Base-by-base conservation (phyloP, 2,888 invertebrate genomes). In the Salpingus planirostris region DNA sequence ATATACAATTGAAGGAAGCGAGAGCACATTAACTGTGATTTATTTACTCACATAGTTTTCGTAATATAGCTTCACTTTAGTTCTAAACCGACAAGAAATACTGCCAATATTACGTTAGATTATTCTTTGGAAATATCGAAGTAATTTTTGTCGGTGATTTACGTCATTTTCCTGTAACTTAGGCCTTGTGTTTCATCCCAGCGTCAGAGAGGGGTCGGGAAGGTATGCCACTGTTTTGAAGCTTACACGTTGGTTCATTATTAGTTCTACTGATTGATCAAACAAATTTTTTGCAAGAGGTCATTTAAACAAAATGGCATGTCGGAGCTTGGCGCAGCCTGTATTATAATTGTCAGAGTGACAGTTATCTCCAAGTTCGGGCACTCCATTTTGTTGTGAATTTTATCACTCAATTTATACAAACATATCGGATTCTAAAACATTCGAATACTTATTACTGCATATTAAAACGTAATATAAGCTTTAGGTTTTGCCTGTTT, bases 181-280 rank as follows among this genome's bases (percentile, higher is more conserved):
- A 57, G 53, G 59, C 62, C 64, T 68, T 67, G 62, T 68, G 65
- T 69, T 68, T 66, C 68, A 70, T 69, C 69, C 67, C 68, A 71
- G 71, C 71, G 68, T 70, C 71, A 65, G 71, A 71, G 68, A 69
- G 70, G 61, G 70, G 70, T 65, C 69, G 70, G 63, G 71, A 71
- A 72, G 70, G 70, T 70, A 72, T 61, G 61, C 44, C 45, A 55
- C 47, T 42, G 32, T 50, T 55, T 54, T 55, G 49, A 55, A 38
- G 52, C 54, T 57, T 54, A 51, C 48, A 55, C 53, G 45, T 46
- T 46, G 39, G 24, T 44, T 33, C 36, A 40, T 37, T n/a, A n/a
- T 36, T 36, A 37, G 33, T 40, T 40, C 36, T 30, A 33, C 29
- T 34, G 26, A 23, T 38, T 38, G 29, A n/a, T n/a, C n/a, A n/a